Conservation (phyloP, 1,140 invertebrate genomes). For the Drosophila cardini region DNA sequence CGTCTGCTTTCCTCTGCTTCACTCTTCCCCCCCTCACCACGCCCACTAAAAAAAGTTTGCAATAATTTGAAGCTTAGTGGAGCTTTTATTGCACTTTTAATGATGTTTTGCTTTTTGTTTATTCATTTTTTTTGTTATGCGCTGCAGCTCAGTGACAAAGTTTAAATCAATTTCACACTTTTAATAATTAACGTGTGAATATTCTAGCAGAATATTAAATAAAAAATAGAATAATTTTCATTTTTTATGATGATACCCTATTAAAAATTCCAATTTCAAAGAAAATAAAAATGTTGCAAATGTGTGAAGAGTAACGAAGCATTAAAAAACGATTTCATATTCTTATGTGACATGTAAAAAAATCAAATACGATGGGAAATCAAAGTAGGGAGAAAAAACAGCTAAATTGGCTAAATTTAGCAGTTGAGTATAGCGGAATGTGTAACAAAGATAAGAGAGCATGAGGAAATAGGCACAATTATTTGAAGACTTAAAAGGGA, state of each 20-base stretch:
- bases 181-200: slow-evolving; percentile 7
- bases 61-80: slow-evolving; percentile 18
- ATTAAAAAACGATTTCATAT: slow-evolving; percentile 26
- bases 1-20: neutral
- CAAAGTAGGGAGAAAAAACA: slow-evolving; percentile 22
- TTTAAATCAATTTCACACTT: slow-evolving; percentile 18
- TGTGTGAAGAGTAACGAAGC: slow-evolving; percentile 4
- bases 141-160: slow-evolving; percentile 6
- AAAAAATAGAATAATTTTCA: slow-evolving; percentile 3
- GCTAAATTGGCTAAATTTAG: slow-evolving; percentile 40
- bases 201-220: neutral
- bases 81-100: slow-evolving; percentile 23
- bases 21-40: too few relatives aligned
- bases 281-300: neutral
- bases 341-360: slow-evolving; percentile 17
- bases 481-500: slow-evolving; percentile 4
- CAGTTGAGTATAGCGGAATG: slow-evolving; percentile 17
- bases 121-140: neutral
- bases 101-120: slow-evolving; percentile 1
- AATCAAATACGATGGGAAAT: slow-evolving; percentile 44
- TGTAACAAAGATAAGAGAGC: neutral
- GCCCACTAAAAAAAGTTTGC: slow-evolving; percentile 15
- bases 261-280: neutral
- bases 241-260: neutral
- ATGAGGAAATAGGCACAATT: neutral